Percentiles rank a stretch among this genome's conserved stretches.
Conservation (phyloP, 2,888 invertebrate genomes). For the Philaethria dido region DNA sequence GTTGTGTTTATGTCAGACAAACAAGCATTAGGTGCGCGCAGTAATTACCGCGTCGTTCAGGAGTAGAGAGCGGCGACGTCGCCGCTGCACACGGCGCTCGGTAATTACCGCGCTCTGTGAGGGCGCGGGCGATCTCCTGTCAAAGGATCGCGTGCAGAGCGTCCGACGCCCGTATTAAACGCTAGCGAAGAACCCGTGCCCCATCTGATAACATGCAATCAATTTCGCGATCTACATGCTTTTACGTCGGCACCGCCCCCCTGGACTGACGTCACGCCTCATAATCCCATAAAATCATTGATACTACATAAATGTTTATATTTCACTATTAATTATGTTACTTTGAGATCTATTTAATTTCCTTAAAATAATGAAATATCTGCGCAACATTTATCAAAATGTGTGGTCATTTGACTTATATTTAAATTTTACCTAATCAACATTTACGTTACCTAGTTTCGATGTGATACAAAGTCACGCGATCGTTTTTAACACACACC, state of each 20-base stretch:
- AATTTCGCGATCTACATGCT: constrained; percentile 83
- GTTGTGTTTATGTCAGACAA: constrained; percentile 29
- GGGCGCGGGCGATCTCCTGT: constrained; percentile 78
- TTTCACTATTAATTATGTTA: no score
- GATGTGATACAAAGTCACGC: constrained; percentile 74
- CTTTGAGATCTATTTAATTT: background rate
- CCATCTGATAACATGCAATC: constrained; percentile 83
- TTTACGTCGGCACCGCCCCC: constrained; percentile 79
- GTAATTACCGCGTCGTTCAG: constrained; percentile 52
- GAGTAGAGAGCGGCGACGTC: constrained; percentile 69
- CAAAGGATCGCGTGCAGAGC: constrained; percentile 79
- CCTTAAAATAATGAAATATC: background rate
- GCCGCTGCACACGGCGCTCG: constrained; percentile 74
- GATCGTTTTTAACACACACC: constrained; percentile 80
- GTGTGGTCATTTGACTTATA: background rate
- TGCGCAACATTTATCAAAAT: background rate
- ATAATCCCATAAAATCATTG: constrained; percentile 74
- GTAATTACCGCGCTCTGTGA: constrained; percentile 75
- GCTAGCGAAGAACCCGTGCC: constrained; percentile 81
- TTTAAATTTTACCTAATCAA: constrained; percentile 62
- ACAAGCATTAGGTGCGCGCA: constrained; percentile 45
- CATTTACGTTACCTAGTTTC: constrained; percentile 66
- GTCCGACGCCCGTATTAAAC: constrained; percentile 79
- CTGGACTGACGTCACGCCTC: constrained; percentile 77
- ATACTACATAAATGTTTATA: constrained; percentile 58